phyloP scores from a whole-genome alignment of 2,888 invertebrate species.

The Craniophora ligustri region DNA sequence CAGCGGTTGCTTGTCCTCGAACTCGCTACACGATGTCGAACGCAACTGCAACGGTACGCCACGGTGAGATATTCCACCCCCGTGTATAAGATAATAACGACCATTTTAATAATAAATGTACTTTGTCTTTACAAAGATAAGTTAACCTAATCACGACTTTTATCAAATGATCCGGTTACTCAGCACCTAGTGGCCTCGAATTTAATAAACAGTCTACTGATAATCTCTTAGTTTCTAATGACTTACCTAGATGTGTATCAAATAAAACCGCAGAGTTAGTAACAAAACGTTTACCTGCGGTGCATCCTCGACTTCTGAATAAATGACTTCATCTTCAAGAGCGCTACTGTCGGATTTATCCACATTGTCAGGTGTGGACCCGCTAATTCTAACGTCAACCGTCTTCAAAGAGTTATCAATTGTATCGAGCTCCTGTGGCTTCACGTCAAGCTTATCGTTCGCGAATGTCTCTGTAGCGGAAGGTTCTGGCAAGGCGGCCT shows the following conservation, averaged over 20 bases:
- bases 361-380: constrained; percentile 34
- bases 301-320: constrained; percentile 78
- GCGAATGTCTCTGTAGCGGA: constrained; percentile 64
- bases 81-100: neutral
- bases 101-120: neutral
- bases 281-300: constrained; percentile 71
- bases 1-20: constrained; percentile 66
- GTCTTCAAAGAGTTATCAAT: constrained; percentile 21
- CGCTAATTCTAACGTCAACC: constrained; percentile 25
- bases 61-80: neutral
- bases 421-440: constrained; percentile 13
- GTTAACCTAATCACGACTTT: too few relatives aligned
- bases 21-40: constrained; percentile 60
- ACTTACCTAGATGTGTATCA: neutral
- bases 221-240: neutral
- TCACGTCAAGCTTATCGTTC: neutral
- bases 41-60: constrained; percentile 57
- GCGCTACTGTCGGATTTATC: constrained; percentile 23
- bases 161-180: too few relatives aligned
- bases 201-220: too few relatives aligned
- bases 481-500: constrained; percentile 74
- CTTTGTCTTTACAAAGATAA: too few relatives aligned
- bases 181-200: too few relatives aligned
- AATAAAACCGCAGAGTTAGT: neutral
- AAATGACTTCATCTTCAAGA: constrained; percentile 72